A percentile compares a stretch with the other conserved stretches of the same genome.
phyloP scores from a whole-genome alignment of 2,113 vertebrate genomes.

The Microcebus lehilahytsara region DNA sequence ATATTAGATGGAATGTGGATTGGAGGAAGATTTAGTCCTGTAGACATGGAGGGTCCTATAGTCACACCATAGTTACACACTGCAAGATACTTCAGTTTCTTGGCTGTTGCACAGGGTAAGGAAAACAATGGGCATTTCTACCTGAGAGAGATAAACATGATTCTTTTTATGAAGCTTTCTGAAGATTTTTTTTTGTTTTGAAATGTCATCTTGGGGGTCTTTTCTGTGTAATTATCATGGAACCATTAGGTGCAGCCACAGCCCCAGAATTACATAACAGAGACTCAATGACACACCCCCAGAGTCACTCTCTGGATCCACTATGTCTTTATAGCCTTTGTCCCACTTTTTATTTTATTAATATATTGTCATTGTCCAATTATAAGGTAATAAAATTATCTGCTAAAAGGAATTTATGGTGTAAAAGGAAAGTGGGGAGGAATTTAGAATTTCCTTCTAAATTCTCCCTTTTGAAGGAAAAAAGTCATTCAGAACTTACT shows the following conservation, averaged over 20 bases:
- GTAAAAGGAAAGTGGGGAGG: not conserved
- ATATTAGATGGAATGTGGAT: not conserved
- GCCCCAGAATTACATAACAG: not conserved
- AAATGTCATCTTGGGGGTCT: not conserved
- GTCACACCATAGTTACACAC: not conserved
- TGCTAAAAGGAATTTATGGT: not conserved
- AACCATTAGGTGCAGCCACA: not conserved
- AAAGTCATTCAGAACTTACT: not conserved
- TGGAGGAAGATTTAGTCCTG: not conserved
- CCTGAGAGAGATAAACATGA: not conserved
- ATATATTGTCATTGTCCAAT: conserved; percentile 16
- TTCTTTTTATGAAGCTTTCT: not conserved
- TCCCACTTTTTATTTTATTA: not conserved
- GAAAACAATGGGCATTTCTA: not conserved
- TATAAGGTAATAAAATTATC: conserved; percentile 31
- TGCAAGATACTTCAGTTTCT: not conserved
- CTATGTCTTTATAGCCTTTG: not conserved
- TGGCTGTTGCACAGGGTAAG: not conserved
- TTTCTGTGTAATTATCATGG: not conserved
- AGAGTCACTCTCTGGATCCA: not conserved
- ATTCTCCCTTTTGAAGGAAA: not conserved
- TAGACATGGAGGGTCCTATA: not conserved
- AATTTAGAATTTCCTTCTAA: not conserved
- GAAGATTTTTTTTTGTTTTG: not conserved
- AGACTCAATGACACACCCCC: not conserved